phyloP scores from a whole-genome alignment of 2,797 vertebrate genomes.

The Scolopax rusticola region DNA sequence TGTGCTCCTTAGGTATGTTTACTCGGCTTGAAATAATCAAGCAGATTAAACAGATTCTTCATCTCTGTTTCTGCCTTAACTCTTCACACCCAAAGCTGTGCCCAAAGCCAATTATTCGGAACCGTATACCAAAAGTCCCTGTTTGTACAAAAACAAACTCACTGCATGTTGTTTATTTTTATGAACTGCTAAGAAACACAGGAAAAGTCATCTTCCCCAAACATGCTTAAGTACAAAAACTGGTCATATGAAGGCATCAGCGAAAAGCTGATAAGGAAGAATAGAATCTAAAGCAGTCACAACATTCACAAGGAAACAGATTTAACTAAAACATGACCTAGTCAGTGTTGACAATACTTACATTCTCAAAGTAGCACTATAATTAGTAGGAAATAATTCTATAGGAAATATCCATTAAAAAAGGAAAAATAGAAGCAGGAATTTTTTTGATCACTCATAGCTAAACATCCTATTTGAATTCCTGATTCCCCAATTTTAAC shows the following conservation, averaged over 20 bases:
- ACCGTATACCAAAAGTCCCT: not conserved
- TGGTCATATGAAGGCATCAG: not conserved
- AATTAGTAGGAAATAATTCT: not conserved
- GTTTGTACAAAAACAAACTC: constrained; percentile 11
- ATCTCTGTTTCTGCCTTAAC: not conserved
- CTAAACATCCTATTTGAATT: not conserved
- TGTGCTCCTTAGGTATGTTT: not conserved
- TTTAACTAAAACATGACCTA: not conserved
- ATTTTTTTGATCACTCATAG: not conserved
- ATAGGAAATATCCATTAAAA: not conserved
- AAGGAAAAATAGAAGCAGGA: not conserved
- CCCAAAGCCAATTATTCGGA: not conserved
- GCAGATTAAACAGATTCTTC: not conserved
- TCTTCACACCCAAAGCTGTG: not conserved
- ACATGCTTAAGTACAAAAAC: not conserved
- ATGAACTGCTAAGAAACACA: not conserved
- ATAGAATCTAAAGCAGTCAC: not conserved
- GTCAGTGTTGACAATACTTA: not conserved
- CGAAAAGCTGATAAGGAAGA: not conserved
- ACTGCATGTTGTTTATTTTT: not conserved
- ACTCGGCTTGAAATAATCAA: not conserved
- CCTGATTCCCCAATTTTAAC: not conserved
- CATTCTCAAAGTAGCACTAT: not conserved
- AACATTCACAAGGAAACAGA: not conserved
- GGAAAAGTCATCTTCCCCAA: not conserved